A percentile compares a stretch with the other conserved stretches of the same genome.
Evolutionary conservation across 2,113 vertebrate genomes (phyloP).

Genomic region (Leuciscus idus): DNA sequence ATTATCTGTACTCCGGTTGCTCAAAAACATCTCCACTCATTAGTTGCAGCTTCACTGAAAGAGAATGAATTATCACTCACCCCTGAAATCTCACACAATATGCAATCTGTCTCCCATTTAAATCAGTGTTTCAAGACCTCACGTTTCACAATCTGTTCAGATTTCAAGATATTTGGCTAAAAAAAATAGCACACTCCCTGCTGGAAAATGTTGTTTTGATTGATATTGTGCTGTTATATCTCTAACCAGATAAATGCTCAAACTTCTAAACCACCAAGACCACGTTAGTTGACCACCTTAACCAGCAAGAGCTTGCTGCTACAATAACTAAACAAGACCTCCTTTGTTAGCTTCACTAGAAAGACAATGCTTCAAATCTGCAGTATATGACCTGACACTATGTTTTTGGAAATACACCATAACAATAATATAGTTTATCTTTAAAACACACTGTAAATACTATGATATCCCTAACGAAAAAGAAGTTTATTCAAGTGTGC

Average conservation of each 20-base stretch:
- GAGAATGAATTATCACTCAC: not conserved
- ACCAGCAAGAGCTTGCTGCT: not conserved
- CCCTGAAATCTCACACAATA: not conserved
- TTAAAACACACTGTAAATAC: not conserved
- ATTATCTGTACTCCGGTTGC: not conserved
- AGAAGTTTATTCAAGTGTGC: too few species aligned
- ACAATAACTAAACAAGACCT: not conserved
- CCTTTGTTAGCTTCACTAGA: not conserved
- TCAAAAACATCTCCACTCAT: not conserved
- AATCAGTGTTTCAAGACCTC: not conserved
- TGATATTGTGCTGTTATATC: not conserved
- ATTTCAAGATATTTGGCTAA: not conserved
- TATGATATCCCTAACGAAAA: not conserved
- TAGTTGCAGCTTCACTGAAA: not conserved
- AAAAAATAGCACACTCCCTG: not conserved
- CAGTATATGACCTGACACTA: not conserved
- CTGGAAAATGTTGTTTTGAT: not conserved
- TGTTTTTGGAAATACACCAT: not conserved
- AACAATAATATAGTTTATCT: not conserved
- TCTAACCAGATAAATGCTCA: not conserved
- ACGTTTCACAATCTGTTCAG: slow-evolving; percentile 5
- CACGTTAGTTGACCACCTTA: not conserved
- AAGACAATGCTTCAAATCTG: not conserved
- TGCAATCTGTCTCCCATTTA: not conserved
- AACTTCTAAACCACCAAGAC: not conserved